Percentiles rank a stretch among this genome's conserved stretches.
phyloP scores from a whole-genome alignment of 2,797 vertebrate species.

The Pangasius larnaudii region DNA sequence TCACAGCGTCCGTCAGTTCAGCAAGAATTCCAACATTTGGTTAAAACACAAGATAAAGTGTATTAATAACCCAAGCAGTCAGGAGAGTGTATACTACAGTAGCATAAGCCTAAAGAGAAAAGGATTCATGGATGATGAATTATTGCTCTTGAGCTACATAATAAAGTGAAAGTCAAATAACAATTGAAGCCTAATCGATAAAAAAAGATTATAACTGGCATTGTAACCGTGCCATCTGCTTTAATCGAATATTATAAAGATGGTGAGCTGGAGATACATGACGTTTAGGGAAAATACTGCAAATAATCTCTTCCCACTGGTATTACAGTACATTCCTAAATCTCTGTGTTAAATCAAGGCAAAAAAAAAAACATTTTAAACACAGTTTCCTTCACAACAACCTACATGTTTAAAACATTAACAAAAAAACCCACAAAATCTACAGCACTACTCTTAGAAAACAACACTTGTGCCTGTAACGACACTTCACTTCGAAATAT shows the following conservation, averaged over 20 bases:
- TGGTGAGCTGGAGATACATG: neutral
- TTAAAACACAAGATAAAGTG: neutral
- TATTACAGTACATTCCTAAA: neutral
- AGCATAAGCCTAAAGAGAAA: neutral
- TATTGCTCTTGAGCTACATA: neutral
- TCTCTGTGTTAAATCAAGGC: neutral
- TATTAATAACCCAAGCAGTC: neutral
- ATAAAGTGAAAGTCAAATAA: neutral
- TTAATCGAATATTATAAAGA: neutral
- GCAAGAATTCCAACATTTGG: neutral
- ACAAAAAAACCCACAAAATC: neutral
- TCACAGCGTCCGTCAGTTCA: neutral
- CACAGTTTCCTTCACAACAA: neutral
- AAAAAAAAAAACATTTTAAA: neutral
- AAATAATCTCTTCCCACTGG: neutral
- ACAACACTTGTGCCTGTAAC: neutral
- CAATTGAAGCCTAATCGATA: neutral
- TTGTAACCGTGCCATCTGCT: neutral
- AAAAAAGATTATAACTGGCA: neutral
- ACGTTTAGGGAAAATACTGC: neutral
- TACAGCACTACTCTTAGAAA: neutral
- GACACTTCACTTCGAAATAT: neutral
- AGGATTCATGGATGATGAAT: neutral
- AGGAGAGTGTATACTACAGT: neutral
- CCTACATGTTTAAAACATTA: neutral